These are phyloP conservation scores for Ceratothoa steindachneri DNA, from an alignment of 2,888 invertebrate species.

Conservation along the genomic window DNA sequence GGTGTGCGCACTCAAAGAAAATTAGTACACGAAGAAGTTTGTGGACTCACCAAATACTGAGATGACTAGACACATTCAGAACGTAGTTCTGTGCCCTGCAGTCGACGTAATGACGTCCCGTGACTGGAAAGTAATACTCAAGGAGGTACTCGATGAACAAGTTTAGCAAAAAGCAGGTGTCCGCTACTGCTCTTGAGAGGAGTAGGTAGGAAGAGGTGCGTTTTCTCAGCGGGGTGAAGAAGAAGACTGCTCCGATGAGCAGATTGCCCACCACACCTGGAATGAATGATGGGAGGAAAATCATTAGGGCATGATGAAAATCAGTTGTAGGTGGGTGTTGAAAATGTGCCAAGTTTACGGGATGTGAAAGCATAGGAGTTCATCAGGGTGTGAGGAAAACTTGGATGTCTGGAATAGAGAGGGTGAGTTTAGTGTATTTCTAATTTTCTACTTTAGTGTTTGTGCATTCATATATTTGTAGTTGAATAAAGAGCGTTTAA, in stretches of 20 bases:
- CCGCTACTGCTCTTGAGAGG: not conserved
- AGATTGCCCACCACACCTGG: not conserved
- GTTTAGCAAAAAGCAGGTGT: not conserved
- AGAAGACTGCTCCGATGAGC: not conserved
- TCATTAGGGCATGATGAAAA: no score
- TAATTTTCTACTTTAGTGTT: no score
- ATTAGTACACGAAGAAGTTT: no score
- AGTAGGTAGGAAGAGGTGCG: not conserved
- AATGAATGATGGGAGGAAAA: not conserved
- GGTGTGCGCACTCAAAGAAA: no score
- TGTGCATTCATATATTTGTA: no score
- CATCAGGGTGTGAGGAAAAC: no score
- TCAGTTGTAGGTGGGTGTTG: no score
- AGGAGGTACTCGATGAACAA: not conserved
- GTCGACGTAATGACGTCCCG: not conserved
- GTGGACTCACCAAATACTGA: constrained; percentile 1
- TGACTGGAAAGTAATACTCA: not conserved
- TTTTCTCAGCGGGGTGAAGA: not conserved
- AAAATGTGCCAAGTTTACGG: no score
- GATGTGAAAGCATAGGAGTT: no score
- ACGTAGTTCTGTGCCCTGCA: not conserved
- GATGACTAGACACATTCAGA: not conserved
- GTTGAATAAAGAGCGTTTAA: no score
- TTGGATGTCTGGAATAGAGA: no score
- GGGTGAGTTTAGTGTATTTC: no score